Base-by-base conservation (phyloP, 2,113 vertebrate genomes). In the Crypturellus undulatus region DNA sequence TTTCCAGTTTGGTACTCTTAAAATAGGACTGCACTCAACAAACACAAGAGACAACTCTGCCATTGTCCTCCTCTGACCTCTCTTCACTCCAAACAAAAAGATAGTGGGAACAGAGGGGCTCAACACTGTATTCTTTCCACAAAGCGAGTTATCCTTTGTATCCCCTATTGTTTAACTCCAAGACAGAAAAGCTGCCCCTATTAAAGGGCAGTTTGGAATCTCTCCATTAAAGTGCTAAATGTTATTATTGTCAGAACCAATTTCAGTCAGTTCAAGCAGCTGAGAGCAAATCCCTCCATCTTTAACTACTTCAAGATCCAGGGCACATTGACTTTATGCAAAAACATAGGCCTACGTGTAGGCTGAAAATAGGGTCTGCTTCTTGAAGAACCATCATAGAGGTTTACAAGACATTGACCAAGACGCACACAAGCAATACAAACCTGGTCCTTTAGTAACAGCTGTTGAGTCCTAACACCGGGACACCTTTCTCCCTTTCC, bases 251-350 rank as follows among this genome's bases (percentile, higher is more conserved):
- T 67, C 65, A 83, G 43, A 91, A 83, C 18, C 22, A 32, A 62
- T 69, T 91, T 87, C 81, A 84, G 75, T 52, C 43, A 79, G 18
- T 0, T 69, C 58, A 77, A 77, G 36, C n/a, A 8, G 5, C 12
- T 68, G 11, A 82, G 38, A 91, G 75, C 8, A 93, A 90, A 90
- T 91, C 24, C 12, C 32, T 87, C 79, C 49, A 72, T 49, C 45
- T 51, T 62, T 32, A 87, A 89, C 59, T 30, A 45, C 45, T 54
- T 83, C 8, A 85, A 85, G 79, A 90, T 79, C 79, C 82, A 95
- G 26, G 52, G 36, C 36, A 7, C 26, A 6, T 30, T 71, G 28
- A n/a, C 20, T 49, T 87, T 58, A 47, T 32, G 12, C 28, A 90
- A 78, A 84, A 54, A 92, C 70, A 12, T 6, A 81, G 12, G 34